Evolutionary conservation across 1,140 invertebrate species (phyloP).

Genomic region (Ooceraea biroi): DNA sequence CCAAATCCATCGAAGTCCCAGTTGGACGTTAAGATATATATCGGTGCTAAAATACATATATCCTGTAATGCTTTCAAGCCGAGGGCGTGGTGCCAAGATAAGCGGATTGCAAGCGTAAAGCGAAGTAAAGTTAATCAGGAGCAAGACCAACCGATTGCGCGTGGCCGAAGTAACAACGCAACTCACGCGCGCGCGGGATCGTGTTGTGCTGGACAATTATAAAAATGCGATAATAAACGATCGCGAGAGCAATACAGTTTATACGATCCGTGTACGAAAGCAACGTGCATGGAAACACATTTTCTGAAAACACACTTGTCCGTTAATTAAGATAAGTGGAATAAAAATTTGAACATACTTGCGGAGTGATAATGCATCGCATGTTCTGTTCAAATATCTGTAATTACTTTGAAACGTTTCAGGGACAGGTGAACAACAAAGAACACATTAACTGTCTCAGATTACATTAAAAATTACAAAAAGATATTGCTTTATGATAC

Average conservation of each 20-base stretch:
- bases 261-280: neutral
- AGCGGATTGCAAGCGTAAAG: conserved; percentile 75
- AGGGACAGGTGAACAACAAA: neutral
- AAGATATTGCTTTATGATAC: too few species aligned
- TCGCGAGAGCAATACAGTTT: neutral
- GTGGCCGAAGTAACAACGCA: conserved; percentile 11
- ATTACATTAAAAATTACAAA: too few species aligned
- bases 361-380: neutral
- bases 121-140: conserved; percentile 68
- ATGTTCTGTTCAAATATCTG: neutral
- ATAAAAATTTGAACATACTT: neutral
- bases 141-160: conserved; percentile 46
- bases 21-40: conserved; percentile 4
- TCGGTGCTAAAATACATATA: conserved; percentile 7
- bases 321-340: neutral
- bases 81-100: conserved; percentile 74
- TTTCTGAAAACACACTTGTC: neutral
- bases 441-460: neutral
- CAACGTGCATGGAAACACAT: neutral
- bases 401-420: neutral
- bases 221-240: conserved; percentile 14
- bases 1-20: conserved; percentile 31
- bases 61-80: conserved; percentile 66
- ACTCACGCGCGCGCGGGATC: neutral
- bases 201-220: neutral